These are phyloP conservation scores for Amblyraja radiata DNA, from an alignment of 2,797 vertebrate genomes.

Conservation along the genomic window DNA sequence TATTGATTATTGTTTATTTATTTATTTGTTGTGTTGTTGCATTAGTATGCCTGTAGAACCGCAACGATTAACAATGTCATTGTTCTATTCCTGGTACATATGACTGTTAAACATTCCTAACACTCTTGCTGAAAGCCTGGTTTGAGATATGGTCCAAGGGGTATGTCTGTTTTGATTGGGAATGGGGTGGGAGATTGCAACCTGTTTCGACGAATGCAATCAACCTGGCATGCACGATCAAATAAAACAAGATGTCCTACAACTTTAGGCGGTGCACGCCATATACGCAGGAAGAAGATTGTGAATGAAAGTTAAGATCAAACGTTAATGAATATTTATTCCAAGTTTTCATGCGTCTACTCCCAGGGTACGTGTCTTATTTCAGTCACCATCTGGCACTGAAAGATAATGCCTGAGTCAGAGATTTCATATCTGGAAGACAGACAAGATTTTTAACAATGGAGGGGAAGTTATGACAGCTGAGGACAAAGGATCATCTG, in stretches of 20 bases:
- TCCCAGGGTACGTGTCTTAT: not conserved
- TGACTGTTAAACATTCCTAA: too few relatives aligned
- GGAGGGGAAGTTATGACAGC: not conserved
- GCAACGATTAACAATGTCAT: too few relatives aligned
- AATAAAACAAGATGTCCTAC: too few relatives aligned
- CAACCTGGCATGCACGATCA: too few relatives aligned
- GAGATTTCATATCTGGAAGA: not conserved
- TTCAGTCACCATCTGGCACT: slow-evolving; percentile 5
- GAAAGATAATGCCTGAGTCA: not conserved
- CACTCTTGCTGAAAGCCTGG: not conserved
- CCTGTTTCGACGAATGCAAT: too few relatives aligned
- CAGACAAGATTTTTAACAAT: not conserved
- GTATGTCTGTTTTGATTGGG: not conserved
- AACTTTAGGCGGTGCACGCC: too few relatives aligned
- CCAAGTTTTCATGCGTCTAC: not conserved
- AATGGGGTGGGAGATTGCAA: not conserved
- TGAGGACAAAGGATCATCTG: not conserved
- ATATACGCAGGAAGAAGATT: too few relatives aligned
- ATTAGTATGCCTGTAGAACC: too few relatives aligned
- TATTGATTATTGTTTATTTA: too few relatives aligned
- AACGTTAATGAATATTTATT: not conserved
- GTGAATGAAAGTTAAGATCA: not conserved
- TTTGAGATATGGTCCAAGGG: not conserved
- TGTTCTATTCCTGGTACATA: too few relatives aligned
- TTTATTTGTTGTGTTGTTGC: too few relatives aligned